Conservation (phyloP, 2,113 vertebrate genomes). For the Aviceda subcristata region DNA sequence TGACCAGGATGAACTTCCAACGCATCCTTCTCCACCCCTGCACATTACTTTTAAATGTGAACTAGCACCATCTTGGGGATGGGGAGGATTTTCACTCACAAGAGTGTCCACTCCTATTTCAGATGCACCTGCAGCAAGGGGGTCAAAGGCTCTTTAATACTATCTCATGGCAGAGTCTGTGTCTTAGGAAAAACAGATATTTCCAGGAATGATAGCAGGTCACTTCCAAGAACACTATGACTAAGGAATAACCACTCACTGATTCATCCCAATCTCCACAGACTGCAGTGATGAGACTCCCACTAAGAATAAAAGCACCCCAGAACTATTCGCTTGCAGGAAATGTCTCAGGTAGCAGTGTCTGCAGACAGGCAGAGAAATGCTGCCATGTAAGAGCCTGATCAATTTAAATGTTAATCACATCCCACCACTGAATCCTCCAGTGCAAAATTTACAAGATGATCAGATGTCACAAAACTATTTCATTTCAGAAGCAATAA, state of each 20-base stretch:
- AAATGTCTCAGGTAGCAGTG: background rate
- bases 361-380: background rate
- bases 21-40: background rate
- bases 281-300: background rate
- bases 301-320: background rate
- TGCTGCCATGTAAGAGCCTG: background rate
- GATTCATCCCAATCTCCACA: background rate
- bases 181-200: background rate
- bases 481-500: background rate
- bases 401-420: background rate
- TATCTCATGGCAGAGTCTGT: background rate
- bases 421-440: background rate
- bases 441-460: background rate
- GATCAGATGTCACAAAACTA: background rate
- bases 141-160: background rate
- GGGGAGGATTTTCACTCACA: background rate
- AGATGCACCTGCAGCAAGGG: background rate
- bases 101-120: background rate
- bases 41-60: background rate
- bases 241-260: background rate
- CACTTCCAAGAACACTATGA: background rate
- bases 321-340: background rate
- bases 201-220: background rate
- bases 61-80: background rate
- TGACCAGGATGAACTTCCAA: background rate